Conservation (phyloP, 1,140 invertebrate species). For the Diploscapter pachys region DNA sequence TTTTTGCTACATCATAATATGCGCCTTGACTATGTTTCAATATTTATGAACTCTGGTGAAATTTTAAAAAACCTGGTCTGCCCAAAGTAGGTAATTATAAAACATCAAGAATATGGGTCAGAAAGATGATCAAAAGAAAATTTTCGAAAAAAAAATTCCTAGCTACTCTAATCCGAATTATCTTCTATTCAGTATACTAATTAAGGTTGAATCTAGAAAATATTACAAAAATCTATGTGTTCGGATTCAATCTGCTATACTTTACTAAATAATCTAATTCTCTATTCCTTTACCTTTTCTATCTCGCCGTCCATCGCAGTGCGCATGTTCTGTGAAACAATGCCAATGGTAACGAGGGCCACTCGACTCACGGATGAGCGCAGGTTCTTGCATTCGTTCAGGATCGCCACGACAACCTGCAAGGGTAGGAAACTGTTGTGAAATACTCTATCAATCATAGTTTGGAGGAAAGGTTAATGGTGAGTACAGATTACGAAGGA, state of each 20-base stretch:
- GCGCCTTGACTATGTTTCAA: too few relatives aligned
- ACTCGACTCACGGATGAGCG: slow-evolving; percentile 31
- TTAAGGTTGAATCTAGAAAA: too few relatives aligned
- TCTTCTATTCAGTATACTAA: too few relatives aligned
- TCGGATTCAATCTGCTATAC: background rate
- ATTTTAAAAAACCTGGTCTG: too few relatives aligned
- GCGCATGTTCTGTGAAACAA: slow-evolving; percentile 24
- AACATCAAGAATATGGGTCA: too few relatives aligned
- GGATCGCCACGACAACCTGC: slow-evolving; percentile 25
- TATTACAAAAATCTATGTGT: too few relatives aligned
- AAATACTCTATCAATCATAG: background rate
- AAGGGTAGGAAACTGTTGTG: background rate
- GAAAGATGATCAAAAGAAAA: too few relatives aligned
- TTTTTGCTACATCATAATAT: background rate
- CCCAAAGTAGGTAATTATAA: too few relatives aligned
- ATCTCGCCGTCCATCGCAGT: slow-evolving; percentile 24
- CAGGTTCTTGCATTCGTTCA: slow-evolving; percentile 33
- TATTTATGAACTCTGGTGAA: too few relatives aligned
- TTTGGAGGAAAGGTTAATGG: too few relatives aligned
- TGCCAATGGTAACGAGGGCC: slow-evolving; percentile 25
- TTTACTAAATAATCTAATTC: background rate
- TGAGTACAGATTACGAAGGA: too few relatives aligned
- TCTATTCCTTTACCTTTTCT: slow-evolving; percentile 19
- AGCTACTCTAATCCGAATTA: too few relatives aligned
- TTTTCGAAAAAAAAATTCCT: background rate